Conservation (phyloP, 2,797 vertebrate genomes). For the Selene dorsalis region DNA sequence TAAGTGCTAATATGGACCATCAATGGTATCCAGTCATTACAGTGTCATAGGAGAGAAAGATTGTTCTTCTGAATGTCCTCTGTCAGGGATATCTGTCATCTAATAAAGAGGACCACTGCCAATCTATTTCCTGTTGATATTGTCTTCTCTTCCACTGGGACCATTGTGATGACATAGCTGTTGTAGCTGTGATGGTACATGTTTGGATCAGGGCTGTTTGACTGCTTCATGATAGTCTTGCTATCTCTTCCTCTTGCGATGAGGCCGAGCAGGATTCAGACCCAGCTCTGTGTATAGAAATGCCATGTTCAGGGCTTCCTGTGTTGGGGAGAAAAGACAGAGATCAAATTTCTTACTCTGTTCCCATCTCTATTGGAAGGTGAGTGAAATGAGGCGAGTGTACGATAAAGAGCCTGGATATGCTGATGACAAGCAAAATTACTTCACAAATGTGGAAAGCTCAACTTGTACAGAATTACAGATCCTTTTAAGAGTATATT, state of each 20-base stretch:
- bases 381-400: not conserved
- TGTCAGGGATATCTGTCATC: not conserved
- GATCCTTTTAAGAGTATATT: constrained; percentile 15
- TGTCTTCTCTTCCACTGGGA: constrained; percentile 11
- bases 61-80: not conserved
- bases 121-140: not conserved
- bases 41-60: constrained; percentile 4
- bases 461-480: not conserved
- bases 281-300: constrained; percentile 91
- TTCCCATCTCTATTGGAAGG: not conserved
- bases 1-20: constrained; percentile 81
- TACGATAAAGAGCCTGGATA: not conserved
- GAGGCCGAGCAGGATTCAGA: constrained; percentile 67
- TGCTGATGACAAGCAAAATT: not conserved
- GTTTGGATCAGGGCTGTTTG: not conserved
- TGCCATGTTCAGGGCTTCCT: constrained; percentile 91
- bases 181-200: not conserved
- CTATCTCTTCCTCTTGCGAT: constrained; percentile 58
- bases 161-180: not conserved
- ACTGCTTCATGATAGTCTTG: not conserved
- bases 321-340: constrained; percentile 56
- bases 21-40: not conserved
- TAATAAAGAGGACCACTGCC: constrained; percentile 41
- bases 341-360: constrained; percentile 7
- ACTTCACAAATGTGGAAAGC: not conserved